Evolutionary conservation across 2,888 invertebrate species (phyloP).

Genomic region (Coelogynopora nodosa): DNA sequence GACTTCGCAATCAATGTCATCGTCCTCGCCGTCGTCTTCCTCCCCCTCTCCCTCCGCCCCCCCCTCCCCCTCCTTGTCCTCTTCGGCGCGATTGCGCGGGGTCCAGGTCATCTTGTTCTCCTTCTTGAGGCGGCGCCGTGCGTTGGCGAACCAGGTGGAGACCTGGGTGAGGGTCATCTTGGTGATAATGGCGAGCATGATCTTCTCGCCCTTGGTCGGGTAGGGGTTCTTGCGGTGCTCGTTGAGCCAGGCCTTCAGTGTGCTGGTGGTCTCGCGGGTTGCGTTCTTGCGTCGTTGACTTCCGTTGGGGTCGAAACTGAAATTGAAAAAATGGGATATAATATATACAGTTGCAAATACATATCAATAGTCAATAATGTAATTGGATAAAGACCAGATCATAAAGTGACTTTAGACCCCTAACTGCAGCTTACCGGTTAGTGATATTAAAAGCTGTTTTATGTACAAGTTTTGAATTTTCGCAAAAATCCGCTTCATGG

Average conservation of each 20-base stretch:
- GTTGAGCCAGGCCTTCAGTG: constrained; percentile 91
- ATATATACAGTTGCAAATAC: neutral
- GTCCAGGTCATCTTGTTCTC: constrained; percentile 98
- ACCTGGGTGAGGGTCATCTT: constrained; percentile 87
- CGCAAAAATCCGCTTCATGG: too few relatives aligned
- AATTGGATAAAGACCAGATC: too few relatives aligned
- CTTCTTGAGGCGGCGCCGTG: constrained; percentile 83
- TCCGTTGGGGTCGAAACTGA: constrained; percentile 63
- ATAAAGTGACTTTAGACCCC: too few relatives aligned
- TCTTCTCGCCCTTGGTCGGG: constrained; percentile 90
- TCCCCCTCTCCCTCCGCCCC: constrained; percentile 13
- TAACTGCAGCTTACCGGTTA: too few relatives aligned
- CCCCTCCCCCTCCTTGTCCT: constrained; percentile 30
- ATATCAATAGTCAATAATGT: too few relatives aligned
- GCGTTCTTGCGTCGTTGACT: constrained; percentile 87
- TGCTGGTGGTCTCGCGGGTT: constrained; percentile 91
- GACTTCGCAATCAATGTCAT: neutral
- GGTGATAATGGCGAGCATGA: constrained; percentile 88
- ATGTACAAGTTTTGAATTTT: too few relatives aligned
- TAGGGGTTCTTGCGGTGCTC: constrained; percentile 94
- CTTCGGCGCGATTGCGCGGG: constrained; percentile 66
- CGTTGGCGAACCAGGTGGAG: constrained; percentile 94
- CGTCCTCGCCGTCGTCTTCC: constrained; percentile 28
- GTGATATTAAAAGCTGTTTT: too few relatives aligned
- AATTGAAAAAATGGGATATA: too few relatives aligned